These are phyloP conservation scores for Caenorhabditis briggsae DNA, from an alignment of 1,140 invertebrate species.

Conservation along the genomic window DNA sequence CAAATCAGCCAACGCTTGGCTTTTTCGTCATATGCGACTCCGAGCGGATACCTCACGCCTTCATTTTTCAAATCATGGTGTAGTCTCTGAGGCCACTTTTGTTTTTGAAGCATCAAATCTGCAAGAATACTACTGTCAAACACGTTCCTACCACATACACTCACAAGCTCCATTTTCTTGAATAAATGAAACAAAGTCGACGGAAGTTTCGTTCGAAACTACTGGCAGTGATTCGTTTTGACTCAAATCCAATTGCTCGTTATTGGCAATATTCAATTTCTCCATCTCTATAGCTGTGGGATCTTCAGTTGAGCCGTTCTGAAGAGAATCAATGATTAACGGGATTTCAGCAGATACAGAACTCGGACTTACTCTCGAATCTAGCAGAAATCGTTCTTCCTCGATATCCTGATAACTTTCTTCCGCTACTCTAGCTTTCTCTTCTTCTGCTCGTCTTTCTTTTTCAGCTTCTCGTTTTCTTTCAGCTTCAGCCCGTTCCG, in stretches of 20 bases:
- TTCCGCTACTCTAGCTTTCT: too few relatives aligned
- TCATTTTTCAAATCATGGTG: background rate
- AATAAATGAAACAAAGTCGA: conserved; percentile 7
- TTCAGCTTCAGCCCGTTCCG: too few relatives aligned
- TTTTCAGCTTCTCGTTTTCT: too few relatives aligned
- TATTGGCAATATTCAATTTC: too few relatives aligned
- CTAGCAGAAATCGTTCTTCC: too few relatives aligned
- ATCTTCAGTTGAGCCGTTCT: too few relatives aligned
- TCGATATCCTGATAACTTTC: too few relatives aligned
- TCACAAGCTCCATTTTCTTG: conserved; percentile 5
- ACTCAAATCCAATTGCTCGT: too few relatives aligned
- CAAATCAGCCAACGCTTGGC: background rate
- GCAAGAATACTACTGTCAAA: background rate
- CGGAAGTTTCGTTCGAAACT: background rate
- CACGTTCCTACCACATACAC: background rate
- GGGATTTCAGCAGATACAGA: too few relatives aligned
- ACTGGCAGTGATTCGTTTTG: background rate
- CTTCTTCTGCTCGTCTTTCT: too few relatives aligned
- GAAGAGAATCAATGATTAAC: too few relatives aligned
- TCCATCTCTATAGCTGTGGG: background rate
- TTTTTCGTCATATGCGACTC: conserved; percentile 12
- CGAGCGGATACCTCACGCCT: background rate
- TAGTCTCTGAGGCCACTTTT: background rate
- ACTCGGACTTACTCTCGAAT: too few relatives aligned
- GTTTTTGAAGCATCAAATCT: conserved; percentile 9